Evolutionary conservation across 1,140 invertebrate species (phyloP).

Genomic region (Zaprionus davidi): DNA sequence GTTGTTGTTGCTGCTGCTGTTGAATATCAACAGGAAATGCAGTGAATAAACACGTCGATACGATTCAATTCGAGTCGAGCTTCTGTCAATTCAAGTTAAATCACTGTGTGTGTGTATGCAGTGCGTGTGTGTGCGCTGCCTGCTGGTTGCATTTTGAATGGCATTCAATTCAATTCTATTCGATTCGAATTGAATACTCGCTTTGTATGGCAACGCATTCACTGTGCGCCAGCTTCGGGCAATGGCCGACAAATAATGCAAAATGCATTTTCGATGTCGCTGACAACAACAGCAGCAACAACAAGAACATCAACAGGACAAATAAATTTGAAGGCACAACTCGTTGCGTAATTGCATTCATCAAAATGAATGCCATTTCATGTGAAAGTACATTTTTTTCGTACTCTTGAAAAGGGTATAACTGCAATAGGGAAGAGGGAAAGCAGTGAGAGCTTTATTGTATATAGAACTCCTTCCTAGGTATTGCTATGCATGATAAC

Average conservation of each 20-base stretch:
- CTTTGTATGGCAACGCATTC: constrained; percentile 53
- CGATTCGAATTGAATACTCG: constrained; percentile 48
- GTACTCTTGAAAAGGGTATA: background rate
- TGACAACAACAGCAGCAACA: constrained; percentile 17
- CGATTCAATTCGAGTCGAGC: constrained; percentile 44
- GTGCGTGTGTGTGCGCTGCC: constrained; percentile 21
- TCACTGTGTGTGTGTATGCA: constrained; percentile 39
- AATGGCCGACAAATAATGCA: constrained; percentile 63
- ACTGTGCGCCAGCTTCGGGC: constrained; percentile 43
- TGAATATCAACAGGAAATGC: constrained; percentile 83
- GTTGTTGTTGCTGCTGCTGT: constrained; percentile 59
- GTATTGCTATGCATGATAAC: too few relatives aligned
- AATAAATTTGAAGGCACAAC: constrained; percentile 50
- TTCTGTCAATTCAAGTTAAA: constrained; percentile 31
- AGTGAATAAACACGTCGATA: constrained; percentile 78
- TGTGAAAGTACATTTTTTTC: constrained; percentile 10
- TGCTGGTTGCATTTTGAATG: constrained; percentile 48
- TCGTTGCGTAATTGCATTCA: constrained; percentile 77
- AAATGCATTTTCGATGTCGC: constrained; percentile 62
- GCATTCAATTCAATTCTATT: constrained; percentile 63
- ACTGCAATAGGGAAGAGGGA: too few relatives aligned
- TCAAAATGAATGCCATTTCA: constrained; percentile 48
- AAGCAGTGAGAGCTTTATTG: too few relatives aligned
- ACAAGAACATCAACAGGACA: constrained; percentile 19
- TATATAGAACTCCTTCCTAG: too few relatives aligned